Evolutionary conservation across 2,113 vertebrate genomes (phyloP).

Genomic region (Megalops atlanticus): DNA sequence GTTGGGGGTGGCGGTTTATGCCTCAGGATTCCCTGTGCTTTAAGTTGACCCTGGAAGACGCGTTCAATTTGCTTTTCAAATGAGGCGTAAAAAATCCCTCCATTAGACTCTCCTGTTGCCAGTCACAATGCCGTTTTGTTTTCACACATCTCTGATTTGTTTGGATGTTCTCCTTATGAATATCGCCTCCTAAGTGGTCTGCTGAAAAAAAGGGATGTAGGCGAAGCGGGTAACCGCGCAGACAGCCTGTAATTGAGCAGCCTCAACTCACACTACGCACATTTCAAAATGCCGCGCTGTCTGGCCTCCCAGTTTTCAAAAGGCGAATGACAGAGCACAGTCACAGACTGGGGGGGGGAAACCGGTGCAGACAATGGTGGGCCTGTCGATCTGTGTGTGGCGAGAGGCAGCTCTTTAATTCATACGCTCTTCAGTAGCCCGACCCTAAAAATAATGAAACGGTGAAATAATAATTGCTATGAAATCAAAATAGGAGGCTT

Average conservation of each 20-base stretch:
- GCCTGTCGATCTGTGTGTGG: not conserved
- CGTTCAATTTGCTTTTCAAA: slow-evolving; percentile 75
- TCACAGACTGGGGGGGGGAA: not conserved
- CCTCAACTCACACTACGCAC: not conserved
- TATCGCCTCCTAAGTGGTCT: not conserved
- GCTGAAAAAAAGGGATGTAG: not conserved
- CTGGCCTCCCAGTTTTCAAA: not conserved
- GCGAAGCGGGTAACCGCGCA: not conserved
- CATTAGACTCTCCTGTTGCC: not conserved
- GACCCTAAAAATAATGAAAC: slow-evolving; percentile 24
- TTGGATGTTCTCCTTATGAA: not conserved
- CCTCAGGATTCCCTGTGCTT: slow-evolving; percentile 59
- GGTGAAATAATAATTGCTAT: slow-evolving; percentile 8
- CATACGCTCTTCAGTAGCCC: not conserved
- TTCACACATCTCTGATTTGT: slow-evolving; percentile 20
- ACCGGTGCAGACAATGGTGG: slow-evolving; percentile 7
- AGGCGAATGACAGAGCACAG: not conserved
- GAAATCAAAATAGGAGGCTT: not conserved
- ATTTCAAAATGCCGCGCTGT: not conserved
- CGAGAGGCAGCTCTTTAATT: not conserved
- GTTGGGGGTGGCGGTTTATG: too few species aligned
- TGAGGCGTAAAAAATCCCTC: slow-evolving; percentile 42
- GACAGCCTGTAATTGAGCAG: slow-evolving; percentile 17
- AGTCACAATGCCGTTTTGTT: not conserved
- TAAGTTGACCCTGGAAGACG: slow-evolving; percentile 57